Base-by-base conservation (phyloP, 1,140 invertebrate species). In the Nebria ingens region DNA sequence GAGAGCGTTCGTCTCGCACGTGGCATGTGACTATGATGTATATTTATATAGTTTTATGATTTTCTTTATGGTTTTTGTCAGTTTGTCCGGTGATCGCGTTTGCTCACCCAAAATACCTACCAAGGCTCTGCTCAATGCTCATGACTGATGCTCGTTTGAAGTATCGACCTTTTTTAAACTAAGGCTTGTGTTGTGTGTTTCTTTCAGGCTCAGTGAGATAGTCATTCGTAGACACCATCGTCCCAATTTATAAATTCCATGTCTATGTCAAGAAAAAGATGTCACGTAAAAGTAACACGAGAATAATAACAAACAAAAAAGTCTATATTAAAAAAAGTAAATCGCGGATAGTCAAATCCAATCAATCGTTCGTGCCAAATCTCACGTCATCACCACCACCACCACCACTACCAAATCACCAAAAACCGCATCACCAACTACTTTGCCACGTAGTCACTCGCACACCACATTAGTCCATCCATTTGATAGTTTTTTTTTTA, bases 301-400 rank as follows among this genome's bases (percentile, higher is more conserved):
- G n/a, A 34, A 34, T 34, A 34, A n/a, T n/a, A n/a, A n/a, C n/a
- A n/a, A n/a, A n/a, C n/a, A n/a, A n/a, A n/a, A n/a, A n/a, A n/a
- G n/a, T n/a, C n/a, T n/a, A n/a, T n/a, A n/a, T n/a, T n/a, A n/a
- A n/a, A n/a, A n/a, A n/a, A n/a, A n/a, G n/a, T n/a, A n/a, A n/a
- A 34, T 34, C 25, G 25, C 25, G 25, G 25, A 34, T 34, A 9
- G n/a, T n/a, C n/a, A 34, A 34, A 34, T 34, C 25, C 25, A 34
- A 34, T n/a, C n/a, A n/a, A 13, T 45, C 40, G 15, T 17, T 45
- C 40, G 40, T 45, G 40, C 40, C 40, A 45, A 45, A 45, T 45
- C 40, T 45, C 40, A 45, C 40, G 40, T 45, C 77, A 63, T 79
- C 73, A 64, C 79, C 82, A 57, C 82, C 82, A 53, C 84, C 84